These are phyloP conservation scores for Drosophila kanapiae DNA, from an alignment of 1,140 invertebrate species.

Conservation along the genomic window DNA sequence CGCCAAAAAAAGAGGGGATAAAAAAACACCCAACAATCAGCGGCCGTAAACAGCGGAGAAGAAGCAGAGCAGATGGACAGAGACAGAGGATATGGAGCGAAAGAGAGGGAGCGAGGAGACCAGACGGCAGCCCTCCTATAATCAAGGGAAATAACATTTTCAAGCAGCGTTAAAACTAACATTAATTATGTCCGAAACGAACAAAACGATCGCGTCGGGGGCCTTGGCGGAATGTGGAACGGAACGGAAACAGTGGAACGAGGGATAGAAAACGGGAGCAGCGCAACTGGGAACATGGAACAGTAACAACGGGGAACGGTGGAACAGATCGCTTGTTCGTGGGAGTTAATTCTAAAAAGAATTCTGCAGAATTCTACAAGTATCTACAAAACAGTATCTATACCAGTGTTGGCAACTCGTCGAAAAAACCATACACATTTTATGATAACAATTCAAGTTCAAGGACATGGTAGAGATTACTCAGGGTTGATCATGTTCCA, in stretches of 20 bases:
- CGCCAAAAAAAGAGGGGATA: conserved; percentile 19
- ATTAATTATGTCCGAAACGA: conserved; percentile 85
- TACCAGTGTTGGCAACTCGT: no score
- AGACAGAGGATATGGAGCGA: conserved; percentile 13
- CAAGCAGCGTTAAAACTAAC: conserved; percentile 85
- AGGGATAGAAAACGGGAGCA: background rate
- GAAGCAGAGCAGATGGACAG: conserved; percentile 31
- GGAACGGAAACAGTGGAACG: background rate
- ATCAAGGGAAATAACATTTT: conserved; percentile 85
- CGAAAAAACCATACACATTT: no score
- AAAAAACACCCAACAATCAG: conserved; percentile 71
- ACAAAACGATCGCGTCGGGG: conserved; percentile 68
- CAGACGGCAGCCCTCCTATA: conserved; percentile 73
- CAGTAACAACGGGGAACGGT: background rate
- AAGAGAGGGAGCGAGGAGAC: conserved; percentile 5
- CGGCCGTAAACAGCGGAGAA: conserved; percentile 73
- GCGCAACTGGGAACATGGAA: background rate
- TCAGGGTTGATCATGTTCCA: no score
- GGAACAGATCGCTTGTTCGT: no score
- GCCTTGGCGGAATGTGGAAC: conserved; percentile 14
- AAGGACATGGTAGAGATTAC: background rate
- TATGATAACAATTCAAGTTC: background rate
- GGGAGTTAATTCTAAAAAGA: no score
- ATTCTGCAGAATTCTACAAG: no score
- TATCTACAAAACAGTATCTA: no score